Base-by-base conservation (phyloP, 1,140 invertebrate species). In the Drosophila saltans region DNA sequence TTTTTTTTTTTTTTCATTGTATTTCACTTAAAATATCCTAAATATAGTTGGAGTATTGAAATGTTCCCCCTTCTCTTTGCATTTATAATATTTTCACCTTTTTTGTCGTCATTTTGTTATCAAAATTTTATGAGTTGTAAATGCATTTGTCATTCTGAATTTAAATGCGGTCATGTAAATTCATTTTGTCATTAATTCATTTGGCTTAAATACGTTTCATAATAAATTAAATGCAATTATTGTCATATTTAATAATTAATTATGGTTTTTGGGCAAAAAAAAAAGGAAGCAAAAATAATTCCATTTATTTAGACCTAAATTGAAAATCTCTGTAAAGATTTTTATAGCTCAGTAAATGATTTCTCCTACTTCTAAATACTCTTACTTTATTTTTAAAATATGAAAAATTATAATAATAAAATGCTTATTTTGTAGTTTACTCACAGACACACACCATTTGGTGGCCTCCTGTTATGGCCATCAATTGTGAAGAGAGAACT, bases 141-240 rank as follows among this genome's bases (percentile, higher is more conserved):
- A 36, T 36, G 2, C 45, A 52, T 52, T 52, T 52, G 21, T 24
- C 24, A 52, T 52, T 52, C 21, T 26, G 21, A 24, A 52, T 52
- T 9, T 21, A n/a, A 52, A 52, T 52, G 45, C 45, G 45, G 45
- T 52, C 21, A 26, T 26, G 24, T 69, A 2, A 69, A 63, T 58
- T 69, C 56, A 69, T 64, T 69, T 69, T 63, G 58, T 55, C 43
- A 60, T 58, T 69, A 69, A 69, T 64, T 69, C 45, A 55, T 30
- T 39, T 36, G 16, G 2, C 6, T 26, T 56, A 56, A 56, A 41
- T 56, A 26, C 57, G 45, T 3, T 58, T 36, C 8, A 30, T n/a
- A 24, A 56, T 65, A 57, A 64, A 59, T 65, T 58, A 7, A 65
- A 48, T 11, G 40, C 52, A 57, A 65, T 65, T 65, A 65, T 52